Conservation (phyloP, 2,888 invertebrate genomes). For the Brachypalpus laphriformis region DNA sequence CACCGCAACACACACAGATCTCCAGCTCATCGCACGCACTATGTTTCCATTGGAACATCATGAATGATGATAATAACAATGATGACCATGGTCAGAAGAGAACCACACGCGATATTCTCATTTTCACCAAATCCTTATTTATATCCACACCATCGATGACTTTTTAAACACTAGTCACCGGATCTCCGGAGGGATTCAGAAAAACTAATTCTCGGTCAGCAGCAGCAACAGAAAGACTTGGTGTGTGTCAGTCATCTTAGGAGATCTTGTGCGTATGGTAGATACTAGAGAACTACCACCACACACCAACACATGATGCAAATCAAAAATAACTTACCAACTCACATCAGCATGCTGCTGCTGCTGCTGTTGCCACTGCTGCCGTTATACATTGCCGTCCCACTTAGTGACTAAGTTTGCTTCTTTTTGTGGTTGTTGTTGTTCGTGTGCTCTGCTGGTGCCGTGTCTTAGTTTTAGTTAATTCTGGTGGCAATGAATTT, state of each 20-base stretch:
- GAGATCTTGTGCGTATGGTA: background rate
- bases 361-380: constrained; percentile 3
- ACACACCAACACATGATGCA: constrained; percentile 57
- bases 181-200: constrained; percentile 66
- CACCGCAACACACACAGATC: constrained; percentile 30
- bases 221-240: background rate
- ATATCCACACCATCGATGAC: constrained; percentile 74
- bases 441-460: constrained; percentile 9
- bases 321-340: constrained; percentile 57
- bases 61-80: constrained; percentile 67
- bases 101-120: constrained; percentile 72
- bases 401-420: constrained; percentile 54
- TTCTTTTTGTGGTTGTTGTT: constrained; percentile 15
- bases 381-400: no score
- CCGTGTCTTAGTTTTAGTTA: constrained; percentile 28
- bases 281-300: constrained; percentile 26
- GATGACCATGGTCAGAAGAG: constrained; percentile 38
- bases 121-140: constrained; percentile 74
- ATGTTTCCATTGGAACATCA: constrained; percentile 12
- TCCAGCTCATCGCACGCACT: constrained; percentile 3
- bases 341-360: constrained; percentile 22
- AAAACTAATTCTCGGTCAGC: background rate
- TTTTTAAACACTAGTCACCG: constrained; percentile 73
- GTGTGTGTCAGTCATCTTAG: constrained; percentile 37
- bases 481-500: constrained; percentile 71